A percentile compares a stretch with the other conserved stretches of the same genome.
Evolutionary conservation across 2,888 invertebrate species (phyloP).

Genomic region (Cantharis rufa): DNA sequence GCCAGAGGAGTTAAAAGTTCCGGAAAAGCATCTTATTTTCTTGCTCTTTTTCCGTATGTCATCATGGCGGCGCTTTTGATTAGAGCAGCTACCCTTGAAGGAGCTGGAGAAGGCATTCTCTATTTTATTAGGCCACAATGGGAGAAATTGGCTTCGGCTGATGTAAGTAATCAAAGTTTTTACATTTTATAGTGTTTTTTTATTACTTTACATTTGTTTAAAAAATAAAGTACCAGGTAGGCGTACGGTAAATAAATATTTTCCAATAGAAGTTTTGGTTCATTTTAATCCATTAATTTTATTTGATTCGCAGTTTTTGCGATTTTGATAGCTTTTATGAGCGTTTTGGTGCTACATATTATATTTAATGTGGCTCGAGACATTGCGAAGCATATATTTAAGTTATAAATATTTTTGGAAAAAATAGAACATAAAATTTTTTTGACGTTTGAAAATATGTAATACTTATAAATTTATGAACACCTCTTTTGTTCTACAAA

Average conservation of each 20-base stretch:
- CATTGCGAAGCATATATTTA: not conserved
- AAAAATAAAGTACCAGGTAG: not conserved
- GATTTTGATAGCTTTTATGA: not conserved
- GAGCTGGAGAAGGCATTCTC: constrained; percentile 74
- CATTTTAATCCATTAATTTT: not conserved
- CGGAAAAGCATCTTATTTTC: constrained; percentile 84
- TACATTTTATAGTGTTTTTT: not conserved
- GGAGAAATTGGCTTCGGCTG: constrained; percentile 70
- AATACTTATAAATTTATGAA: not conserved
- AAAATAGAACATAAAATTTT: not conserved
- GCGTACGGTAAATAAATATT: not conserved
- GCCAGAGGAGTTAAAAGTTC: constrained; percentile 76
- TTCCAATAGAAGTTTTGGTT: not conserved
- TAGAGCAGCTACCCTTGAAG: constrained; percentile 67
- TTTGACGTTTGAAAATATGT: not conserved
- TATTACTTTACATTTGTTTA: not conserved
- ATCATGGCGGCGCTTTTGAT: constrained; percentile 76
- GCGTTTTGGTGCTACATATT: not conserved
- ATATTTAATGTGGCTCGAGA: not conserved
- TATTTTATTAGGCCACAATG: constrained; percentile 83
- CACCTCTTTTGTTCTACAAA: not conserved
- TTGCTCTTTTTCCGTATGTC: constrained; percentile 85
- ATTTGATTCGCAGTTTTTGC: not conserved
- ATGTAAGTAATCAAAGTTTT: constrained; percentile 57
- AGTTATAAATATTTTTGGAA: not conserved